Conservation (phyloP, 2,113 vertebrate genomes). For the Tragulus kanchil region DNA sequence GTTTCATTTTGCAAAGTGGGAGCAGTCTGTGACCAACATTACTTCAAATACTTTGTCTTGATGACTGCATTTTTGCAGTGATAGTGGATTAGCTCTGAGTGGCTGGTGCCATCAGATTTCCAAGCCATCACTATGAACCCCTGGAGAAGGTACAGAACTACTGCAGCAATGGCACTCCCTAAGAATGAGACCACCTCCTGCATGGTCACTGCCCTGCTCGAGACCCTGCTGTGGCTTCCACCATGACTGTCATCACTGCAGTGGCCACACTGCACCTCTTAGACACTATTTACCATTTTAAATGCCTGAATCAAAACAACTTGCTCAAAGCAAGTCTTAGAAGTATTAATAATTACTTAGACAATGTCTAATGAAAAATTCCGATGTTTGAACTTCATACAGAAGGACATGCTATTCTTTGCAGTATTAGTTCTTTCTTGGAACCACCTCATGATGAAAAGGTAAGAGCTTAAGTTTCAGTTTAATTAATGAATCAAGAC, state of each 20-base stretch:
- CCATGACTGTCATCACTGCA: constrained; percentile 47
- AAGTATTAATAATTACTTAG: neutral
- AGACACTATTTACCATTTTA: neutral
- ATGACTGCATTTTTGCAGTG: constrained; percentile 89
- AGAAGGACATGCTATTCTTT: constrained; percentile 85
- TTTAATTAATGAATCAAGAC: neutral
- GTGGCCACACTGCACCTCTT: constrained; percentile 69
- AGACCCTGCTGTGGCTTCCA: constrained; percentile 64
- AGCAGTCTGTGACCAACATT: neutral
- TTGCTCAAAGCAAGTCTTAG: neutral
- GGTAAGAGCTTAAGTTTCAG: constrained; percentile 77
- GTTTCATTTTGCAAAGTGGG: neutral
- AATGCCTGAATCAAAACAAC: constrained; percentile 25
- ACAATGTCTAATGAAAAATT: constrained; percentile 25
- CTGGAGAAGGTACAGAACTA: constrained; percentile 96
- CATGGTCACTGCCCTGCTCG: constrained; percentile 84
- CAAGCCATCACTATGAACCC: constrained; percentile 97
- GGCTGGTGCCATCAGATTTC: constrained; percentile 97
- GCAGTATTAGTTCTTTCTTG: constrained; percentile 85
- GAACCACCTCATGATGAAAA: constrained; percentile 83
- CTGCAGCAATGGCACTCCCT: constrained; percentile 95
- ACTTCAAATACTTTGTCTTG: neutral
- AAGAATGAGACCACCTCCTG: constrained; percentile 93
- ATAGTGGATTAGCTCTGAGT: constrained; percentile 98
- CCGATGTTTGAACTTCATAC: constrained; percentile 65